Evolutionary conservation across 1,140 invertebrate genomes (phyloP).

Genomic region (Marisa cornuarietis): DNA sequence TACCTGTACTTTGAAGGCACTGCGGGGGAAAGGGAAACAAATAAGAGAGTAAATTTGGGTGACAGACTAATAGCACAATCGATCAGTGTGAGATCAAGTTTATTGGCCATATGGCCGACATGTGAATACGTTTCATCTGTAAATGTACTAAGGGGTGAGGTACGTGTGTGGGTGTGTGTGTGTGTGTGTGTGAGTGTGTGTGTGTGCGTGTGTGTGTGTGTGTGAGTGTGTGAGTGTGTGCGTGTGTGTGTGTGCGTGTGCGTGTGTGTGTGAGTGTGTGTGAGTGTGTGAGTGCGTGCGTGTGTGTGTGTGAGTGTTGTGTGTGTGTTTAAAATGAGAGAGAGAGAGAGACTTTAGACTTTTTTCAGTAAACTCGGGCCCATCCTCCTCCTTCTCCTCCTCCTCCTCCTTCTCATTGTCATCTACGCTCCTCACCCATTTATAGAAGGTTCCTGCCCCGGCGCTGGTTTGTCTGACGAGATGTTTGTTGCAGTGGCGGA

Average conservation of each 20-base stretch:
- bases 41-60: too few relatives aligned
- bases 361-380: neutral
- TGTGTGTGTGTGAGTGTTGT: too few relatives aligned
- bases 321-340: neutral
- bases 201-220: slow-evolving; percentile 3
- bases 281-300: too few relatives aligned
- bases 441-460: slow-evolving; percentile 51
- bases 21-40: neutral
- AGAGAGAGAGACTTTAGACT: neutral
- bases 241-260: too few relatives aligned
- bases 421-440: neutral
- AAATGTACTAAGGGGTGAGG: neutral
- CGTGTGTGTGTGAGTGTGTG: too few relatives aligned
- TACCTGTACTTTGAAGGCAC: neutral
- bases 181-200: slow-evolving; percentile 5
- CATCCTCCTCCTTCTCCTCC: neutral
- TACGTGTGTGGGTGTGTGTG: too few relatives aligned
- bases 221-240: neutral
- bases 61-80: too few relatives aligned
- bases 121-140: too few relatives aligned
- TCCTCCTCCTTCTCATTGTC: neutral
- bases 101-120: neutral
- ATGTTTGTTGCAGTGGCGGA: slow-evolving; percentile 30
- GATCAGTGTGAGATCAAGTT: neutral
- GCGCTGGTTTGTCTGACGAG: slow-evolving; percentile 36